A percentile compares a stretch with the other conserved stretches of the same genome.
phyloP scores from a whole-genome alignment of 2,888 invertebrate species.

The Drosophila melanosoma region DNA sequence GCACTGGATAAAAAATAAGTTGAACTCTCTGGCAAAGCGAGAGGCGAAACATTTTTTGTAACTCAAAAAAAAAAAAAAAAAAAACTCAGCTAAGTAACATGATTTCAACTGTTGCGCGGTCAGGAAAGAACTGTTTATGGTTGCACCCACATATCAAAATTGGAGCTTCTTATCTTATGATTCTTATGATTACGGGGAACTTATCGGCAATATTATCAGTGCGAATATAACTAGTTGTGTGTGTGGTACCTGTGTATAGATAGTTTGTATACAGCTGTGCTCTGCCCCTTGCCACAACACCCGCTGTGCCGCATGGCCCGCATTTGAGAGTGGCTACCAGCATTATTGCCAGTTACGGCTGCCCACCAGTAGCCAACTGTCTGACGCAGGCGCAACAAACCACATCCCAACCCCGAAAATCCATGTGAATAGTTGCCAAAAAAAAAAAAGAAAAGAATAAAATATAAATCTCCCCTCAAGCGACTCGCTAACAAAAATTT shows the following conservation, averaged over 20 bases:
- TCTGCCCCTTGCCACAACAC: not conserved
- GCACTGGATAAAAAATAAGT: slow-evolving; percentile 19
- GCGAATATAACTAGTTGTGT: not conserved
- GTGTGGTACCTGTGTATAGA: slow-evolving; percentile 6
- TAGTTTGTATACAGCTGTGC: slow-evolving; percentile 28
- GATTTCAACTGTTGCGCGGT: slow-evolving; percentile 13
- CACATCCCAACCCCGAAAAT: slow-evolving; percentile 27
- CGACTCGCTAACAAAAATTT: slow-evolving; percentile 4
- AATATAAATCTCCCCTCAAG: slow-evolving; percentile 16
- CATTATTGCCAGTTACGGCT: slow-evolving; percentile 43
- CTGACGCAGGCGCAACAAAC: slow-evolving; percentile 29
- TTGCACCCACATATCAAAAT: not conserved
- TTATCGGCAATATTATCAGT: too few relatives aligned
- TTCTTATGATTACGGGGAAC: slow-evolving; percentile 31
- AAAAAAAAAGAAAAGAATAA: not conserved
- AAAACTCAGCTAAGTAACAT: slow-evolving; percentile 2
- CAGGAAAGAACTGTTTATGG: slow-evolving; percentile 29
- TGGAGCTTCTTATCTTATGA: slow-evolving; percentile 32
- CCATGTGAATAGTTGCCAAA: slow-evolving; percentile 36
- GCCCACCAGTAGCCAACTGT: slow-evolving; percentile 64
- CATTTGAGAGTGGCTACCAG: slow-evolving; percentile 62
- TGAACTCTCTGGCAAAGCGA: slow-evolving; percentile 23
- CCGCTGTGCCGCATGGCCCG: slow-evolving; percentile 31
- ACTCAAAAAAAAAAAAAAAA: not conserved
- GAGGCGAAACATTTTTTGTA: slow-evolving; percentile 37